phyloP scores from a whole-genome alignment of 1,140 invertebrate genomes.

The Meloidogyne chitwoodi region DNA sequence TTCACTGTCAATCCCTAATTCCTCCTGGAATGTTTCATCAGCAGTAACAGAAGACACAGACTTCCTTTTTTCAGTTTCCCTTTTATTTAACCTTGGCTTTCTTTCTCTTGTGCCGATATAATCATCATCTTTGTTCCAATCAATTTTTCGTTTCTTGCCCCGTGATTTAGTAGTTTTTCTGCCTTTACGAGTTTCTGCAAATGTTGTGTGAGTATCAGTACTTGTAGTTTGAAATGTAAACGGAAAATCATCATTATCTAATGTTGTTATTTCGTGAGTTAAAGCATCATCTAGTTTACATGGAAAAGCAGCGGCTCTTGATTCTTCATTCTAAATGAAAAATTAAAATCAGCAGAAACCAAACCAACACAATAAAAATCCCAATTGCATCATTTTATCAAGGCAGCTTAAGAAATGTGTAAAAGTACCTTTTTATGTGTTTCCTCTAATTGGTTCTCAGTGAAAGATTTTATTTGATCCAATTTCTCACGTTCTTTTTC shows the following conservation, averaged over 20 bases:
- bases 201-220: background rate
- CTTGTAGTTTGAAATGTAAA: background rate
- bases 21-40: constrained; percentile 23
- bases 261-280: background rate
- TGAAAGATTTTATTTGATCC: background rate
- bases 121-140: constrained; percentile 22
- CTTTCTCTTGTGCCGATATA: constrained; percentile 1
- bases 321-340: background rate
- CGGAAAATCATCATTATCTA: background rate
- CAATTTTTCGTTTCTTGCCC: constrained; percentile 1
- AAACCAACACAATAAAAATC: too few species aligned
- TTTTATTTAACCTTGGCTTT: background rate
- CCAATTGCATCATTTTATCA: too few species aligned
- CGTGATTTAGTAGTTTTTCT: background rate
- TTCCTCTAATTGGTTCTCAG: background rate
- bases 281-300: background rate
- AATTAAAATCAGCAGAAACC: background rate
- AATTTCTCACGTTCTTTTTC: background rate
- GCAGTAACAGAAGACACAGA: background rate
- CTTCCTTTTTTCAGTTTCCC: background rate
- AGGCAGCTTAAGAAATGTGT: too few species aligned
- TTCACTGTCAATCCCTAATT: background rate
- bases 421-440: background rate
- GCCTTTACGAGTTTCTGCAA: background rate
- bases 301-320: background rate